Evolutionary conservation across 2,888 invertebrate genomes (phyloP), one percentile per base, ranked within the genome.

Genomic region (Biston betularia): DNA sequence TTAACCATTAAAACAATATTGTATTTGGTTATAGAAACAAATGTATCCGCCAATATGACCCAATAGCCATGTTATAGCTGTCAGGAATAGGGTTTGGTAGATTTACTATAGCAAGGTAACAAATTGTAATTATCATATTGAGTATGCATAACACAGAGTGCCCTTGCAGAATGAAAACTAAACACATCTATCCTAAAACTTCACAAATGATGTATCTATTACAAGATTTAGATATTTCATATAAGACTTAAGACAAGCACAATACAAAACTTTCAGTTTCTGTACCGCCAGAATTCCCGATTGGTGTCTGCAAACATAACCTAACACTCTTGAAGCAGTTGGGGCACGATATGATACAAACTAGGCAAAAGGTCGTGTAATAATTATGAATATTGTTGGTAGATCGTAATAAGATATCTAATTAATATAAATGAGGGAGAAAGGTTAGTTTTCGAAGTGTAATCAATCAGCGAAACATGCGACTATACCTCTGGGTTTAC

Each of bases 401-500:
- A 14, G 1, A 15, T 42, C 9, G 24, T 40, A 54, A 33, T 42
- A 0, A 42, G 24, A 54, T 42, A 3, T 12, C 8, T 9, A 54
- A 33, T 33, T 42, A n/a, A 12, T 33, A 33, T 12, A 14, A 49
- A 49, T 40, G n/a, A 4, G 3, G 8, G 11, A 7, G 6, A 12
- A 38, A n/a, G 40, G 35, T 48, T 38, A 34, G 9, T 24, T 49
- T 38, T 40, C 12, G 78, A 79, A 86, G 85, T 76, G 70, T 75
- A 85, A 5, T 9, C 91, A 9, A 91, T 85, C 92, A 91, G 91
- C 89, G 50, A 61, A 71, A 70, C 75, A 75, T 70, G 77, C 72
- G 65, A 71, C 69, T 88, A 78, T 86, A 94, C 94, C 99, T 95
- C 99, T 99, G 24, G 99, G 99, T 95, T 99, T 99, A 89, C 99